Percentiles rank a stretch among this genome's conserved stretches.
phyloP scores from a whole-genome alignment of 2,113 vertebrate species.

The Lathamus discolor region DNA sequence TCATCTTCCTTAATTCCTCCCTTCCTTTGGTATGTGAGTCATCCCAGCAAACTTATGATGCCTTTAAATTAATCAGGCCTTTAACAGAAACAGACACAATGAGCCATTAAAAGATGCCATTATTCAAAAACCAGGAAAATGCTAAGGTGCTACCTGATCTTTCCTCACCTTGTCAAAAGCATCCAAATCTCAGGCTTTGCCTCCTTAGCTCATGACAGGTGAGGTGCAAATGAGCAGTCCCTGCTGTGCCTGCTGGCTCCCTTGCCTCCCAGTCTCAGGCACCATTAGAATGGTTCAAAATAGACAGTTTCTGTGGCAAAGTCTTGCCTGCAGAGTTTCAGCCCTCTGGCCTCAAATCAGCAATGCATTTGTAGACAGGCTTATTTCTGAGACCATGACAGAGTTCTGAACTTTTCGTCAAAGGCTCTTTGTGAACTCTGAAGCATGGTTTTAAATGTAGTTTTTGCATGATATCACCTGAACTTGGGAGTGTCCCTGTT shows the following conservation, averaged over 20 bases:
- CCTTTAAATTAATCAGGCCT: neutral
- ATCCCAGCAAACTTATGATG: neutral
- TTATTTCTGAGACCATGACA: rapidly evolving
- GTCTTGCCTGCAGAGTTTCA: neutral
- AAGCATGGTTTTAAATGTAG: rapidly evolving
- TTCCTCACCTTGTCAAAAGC: neutral
- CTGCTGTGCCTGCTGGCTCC: rapidly evolving
- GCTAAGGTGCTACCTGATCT: neutral
- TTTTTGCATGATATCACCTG: neutral
- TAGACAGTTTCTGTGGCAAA: neutral
- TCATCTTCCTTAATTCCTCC: neutral
- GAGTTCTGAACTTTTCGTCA: neutral
- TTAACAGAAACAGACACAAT: neutral
- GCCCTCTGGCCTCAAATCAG: neutral
- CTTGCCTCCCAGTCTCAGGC: neutral
- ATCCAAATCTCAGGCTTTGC: neutral
- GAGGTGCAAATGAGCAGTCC: neutral
- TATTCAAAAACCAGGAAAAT: neutral
- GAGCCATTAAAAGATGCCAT: neutral
- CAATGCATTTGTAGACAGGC: rapidly evolving
- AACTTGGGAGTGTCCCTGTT: neutral
- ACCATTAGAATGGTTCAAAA: neutral
- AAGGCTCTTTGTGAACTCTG: neutral
- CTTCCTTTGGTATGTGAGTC: neutral
- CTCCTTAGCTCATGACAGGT: rapidly evolving